Base-by-base conservation (phyloP, 2,888 invertebrate species). In the Dolichopus griseipennis region DNA sequence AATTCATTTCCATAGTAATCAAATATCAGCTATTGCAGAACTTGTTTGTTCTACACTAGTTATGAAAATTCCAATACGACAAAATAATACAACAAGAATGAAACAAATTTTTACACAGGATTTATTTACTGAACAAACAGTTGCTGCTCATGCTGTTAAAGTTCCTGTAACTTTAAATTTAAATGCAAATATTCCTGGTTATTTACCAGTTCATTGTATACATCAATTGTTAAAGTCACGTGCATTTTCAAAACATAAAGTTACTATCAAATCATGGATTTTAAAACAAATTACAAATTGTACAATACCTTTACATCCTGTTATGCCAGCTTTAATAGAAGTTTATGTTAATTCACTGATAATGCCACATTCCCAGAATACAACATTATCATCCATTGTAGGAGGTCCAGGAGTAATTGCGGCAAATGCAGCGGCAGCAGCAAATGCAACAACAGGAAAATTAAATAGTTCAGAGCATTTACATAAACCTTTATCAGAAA, bases 241-340 rank as follows among this genome's bases (percentile, higher is more conserved):
- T 72, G 94, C 95, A 0, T 97, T 97, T 79, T 92, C 95, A 0
- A 97, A 97, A 79, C 94, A 97, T 78, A 93, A 94, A 80, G 96
- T 97, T 1, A 93, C 95, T 0, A 96, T 97, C 8, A 96, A 95
- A 82, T 92, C 90, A 75, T 97, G 97, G 97, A 97, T 97, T 72
- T 97, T 95, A 76, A 88, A 88, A 73, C 97, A 98, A 83, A 91
- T 97, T 68, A 92, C 94, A 76, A 89, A 89, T 73, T 91, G 93
- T 73, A 88, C 88, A 1, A 88, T 92, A n/a, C 97, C 97, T 0
- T 81, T 98, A 65, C 97, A 98, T 83, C 92, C 96, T 0, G 93
- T 96, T 1, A 85, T 97, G 79, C 95, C 97, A 0, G 90, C 92
- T 2, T 83, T 98, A 37, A 92, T 97, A 1, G 97, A 97, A 82